phyloP scores from a whole-genome alignment of 2,113 vertebrate genomes.

The Rhodinocichla rosea region DNA sequence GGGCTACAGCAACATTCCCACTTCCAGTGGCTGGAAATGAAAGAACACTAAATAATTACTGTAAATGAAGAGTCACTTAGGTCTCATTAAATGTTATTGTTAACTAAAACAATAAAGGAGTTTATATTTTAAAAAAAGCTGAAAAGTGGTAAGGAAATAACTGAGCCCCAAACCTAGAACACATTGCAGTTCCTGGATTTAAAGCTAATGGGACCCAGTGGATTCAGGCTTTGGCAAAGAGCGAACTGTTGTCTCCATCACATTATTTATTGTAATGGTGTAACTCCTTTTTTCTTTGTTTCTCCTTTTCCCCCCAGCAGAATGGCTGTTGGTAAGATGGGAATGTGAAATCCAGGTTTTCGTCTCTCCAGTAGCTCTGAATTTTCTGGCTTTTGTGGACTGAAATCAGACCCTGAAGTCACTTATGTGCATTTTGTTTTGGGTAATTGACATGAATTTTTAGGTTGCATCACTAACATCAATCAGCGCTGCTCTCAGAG shows the following conservation, averaged over 20 bases:
- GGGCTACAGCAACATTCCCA: not conserved
- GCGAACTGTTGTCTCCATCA: not conserved
- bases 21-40: not conserved
- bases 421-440: slow-evolving; percentile 56
- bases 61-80: not conserved
- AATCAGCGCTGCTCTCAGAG: slow-evolving; percentile 33
- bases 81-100: not conserved
- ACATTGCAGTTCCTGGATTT: not conserved
- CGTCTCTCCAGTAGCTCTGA: slow-evolving; percentile 38
- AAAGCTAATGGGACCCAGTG: not conserved
- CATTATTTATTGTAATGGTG: not conserved
- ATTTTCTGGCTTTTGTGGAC: slow-evolving; percentile 51
- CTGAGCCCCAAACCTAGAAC: not conserved
- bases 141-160: not conserved
- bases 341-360: slow-evolving; percentile 59
- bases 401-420: slow-evolving; percentile 61
- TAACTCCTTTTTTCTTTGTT: slow-evolving; percentile 17
- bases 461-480: slow-evolving; percentile 51
- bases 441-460: slow-evolving; percentile 64
- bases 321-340: slow-evolving; percentile 10
- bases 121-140: not conserved
- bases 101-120: not conserved
- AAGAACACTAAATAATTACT: not conserved
- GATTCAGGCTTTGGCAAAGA: not conserved
- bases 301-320: not conserved